Conservation (phyloP, 2,797 vertebrate genomes). For the Choloepus didactylus region DNA sequence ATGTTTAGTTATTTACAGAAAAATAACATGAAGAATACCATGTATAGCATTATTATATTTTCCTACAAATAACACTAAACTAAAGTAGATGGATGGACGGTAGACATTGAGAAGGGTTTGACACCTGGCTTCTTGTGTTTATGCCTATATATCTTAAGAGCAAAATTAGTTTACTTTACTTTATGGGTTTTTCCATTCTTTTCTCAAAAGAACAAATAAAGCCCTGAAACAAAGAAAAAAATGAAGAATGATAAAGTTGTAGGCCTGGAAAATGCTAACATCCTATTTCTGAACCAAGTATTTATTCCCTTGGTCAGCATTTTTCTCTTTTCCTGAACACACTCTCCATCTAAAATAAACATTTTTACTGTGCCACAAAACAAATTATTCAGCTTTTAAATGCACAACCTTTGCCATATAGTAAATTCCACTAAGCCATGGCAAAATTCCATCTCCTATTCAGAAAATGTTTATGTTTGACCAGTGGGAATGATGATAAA, state of each 20-base stretch:
- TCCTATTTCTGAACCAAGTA: neutral
- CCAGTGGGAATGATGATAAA: constrained; percentile 59
- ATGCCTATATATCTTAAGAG: neutral
- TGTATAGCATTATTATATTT: neutral
- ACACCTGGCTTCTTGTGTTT: neutral
- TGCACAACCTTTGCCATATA: constrained; percentile 39
- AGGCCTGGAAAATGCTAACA: neutral
- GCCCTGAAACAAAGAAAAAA: neutral
- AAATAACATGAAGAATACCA: neutral
- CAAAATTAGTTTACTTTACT: neutral
- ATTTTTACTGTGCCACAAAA: constrained; percentile 74
- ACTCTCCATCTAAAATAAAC: constrained; percentile 71
- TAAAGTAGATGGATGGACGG: neutral
- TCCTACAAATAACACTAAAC: neutral
- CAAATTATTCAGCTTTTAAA: constrained; percentile 73
- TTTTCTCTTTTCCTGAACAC: constrained; percentile 56
- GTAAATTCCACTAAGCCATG: constrained; percentile 61
- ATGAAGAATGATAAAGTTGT: constrained; percentile 1
- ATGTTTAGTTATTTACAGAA: neutral
- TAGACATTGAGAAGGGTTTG: neutral
- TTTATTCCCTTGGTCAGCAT: constrained; percentile 55
- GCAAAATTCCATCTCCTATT: constrained; percentile 50
- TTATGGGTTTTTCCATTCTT: neutral
- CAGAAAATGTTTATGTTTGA: constrained; percentile 72
- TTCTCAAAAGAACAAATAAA: neutral